phyloP scores from a whole-genome alignment of 1,140 invertebrate genomes.

The Mesaphorura yosii region DNA sequence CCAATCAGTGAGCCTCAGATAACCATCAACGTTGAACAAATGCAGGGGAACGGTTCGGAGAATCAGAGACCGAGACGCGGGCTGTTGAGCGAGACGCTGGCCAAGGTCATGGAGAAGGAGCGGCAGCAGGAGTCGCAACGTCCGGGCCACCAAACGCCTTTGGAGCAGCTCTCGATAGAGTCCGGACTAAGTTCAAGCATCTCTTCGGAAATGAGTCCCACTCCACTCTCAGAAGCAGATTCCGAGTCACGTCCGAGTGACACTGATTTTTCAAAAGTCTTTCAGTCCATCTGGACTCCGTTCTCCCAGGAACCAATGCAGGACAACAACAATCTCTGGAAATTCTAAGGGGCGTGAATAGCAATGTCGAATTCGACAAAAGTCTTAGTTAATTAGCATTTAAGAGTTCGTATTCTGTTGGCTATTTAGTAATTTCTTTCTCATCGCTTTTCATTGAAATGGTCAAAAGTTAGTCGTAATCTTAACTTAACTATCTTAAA shows the following conservation, averaged over 20 bases:
- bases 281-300: conserved; percentile 26
- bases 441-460: no score
- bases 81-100: not conserved
- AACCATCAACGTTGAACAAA: not conserved
- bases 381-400: no score
- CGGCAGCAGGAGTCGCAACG: not conserved
- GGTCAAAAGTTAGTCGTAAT: no score
- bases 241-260: not conserved
- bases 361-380: no score
- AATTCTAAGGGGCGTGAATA: no score
- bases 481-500: no score
- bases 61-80: not conserved
- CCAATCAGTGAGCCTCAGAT: not conserved
- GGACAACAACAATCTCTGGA: not conserved
- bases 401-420: no score
- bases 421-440: no score
- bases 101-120: conserved; percentile 2
- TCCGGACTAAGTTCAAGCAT: not conserved
- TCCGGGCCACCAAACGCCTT: not conserved
- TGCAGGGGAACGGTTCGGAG: conserved; percentile 2
- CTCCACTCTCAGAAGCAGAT: not conserved
- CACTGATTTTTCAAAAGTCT: conserved; percentile 10
- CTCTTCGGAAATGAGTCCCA: conserved; percentile 6
- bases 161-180: not conserved
- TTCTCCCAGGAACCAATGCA: not conserved